Conservation (phyloP, 1,140 invertebrate genomes). For the Tetramorium alpestre region DNA sequence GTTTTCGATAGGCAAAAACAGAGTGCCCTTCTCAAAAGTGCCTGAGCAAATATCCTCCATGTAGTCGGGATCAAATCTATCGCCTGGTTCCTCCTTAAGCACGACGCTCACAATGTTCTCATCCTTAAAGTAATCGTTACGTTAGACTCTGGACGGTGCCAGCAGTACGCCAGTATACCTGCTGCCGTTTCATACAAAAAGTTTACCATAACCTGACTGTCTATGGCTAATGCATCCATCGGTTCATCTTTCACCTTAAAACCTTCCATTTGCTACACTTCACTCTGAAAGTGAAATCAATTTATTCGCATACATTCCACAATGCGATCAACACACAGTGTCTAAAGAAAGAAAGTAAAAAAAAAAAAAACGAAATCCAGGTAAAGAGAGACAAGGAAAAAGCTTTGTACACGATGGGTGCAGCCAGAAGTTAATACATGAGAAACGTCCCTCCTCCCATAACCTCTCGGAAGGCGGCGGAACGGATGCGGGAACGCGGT, state of each 20-base stretch:
- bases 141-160: constrained; percentile 69
- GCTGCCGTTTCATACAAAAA: constrained; percentile 74
- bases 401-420: constrained; percentile 61
- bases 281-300: constrained; percentile 70
- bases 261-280: constrained; percentile 74
- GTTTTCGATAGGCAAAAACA: constrained; percentile 82
- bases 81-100: constrained; percentile 81
- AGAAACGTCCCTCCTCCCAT: constrained; percentile 13
- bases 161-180: constrained; percentile 57
- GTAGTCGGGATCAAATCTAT: constrained; percentile 80
- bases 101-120: constrained; percentile 83
- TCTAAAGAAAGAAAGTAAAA: constrained; percentile 20
- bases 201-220: constrained; percentile 80
- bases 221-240: constrained; percentile 75
- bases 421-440: constrained; percentile 55
- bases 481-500: neutral
- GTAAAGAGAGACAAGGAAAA: constrained; percentile 48
- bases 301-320: constrained; percentile 38
- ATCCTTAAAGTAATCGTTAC: constrained; percentile 79
- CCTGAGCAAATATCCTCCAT: constrained; percentile 84
- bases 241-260: constrained; percentile 75
- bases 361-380: constrained; percentile 3
- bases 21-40: constrained; percentile 81
- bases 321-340: constrained; percentile 36
- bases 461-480: constrained; percentile 57